These are phyloP conservation scores for Diarsia brunnea DNA, from an alignment of 2,888 invertebrate genomes.

Conservation along the genomic window DNA sequence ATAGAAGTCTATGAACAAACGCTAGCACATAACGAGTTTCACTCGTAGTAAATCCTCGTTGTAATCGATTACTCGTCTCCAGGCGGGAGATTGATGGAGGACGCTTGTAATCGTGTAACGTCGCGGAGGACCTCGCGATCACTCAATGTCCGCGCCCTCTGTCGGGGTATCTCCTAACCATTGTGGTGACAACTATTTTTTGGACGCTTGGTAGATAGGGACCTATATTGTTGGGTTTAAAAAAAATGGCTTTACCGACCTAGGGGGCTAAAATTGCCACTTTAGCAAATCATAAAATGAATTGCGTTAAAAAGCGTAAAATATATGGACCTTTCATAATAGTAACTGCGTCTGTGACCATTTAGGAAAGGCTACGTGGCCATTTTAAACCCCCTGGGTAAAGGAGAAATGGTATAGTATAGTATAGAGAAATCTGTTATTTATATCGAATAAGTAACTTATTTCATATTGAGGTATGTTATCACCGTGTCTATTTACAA, in stretches of 20 bases:
- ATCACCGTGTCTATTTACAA: not conserved
- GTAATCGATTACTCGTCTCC: constrained; percentile 69
- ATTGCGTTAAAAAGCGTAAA: no score
- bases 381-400: no score
- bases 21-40: constrained; percentile 31
- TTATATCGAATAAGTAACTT: not conserved
- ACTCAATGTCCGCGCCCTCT: constrained; percentile 63
- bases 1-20: not conserved
- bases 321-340: no score
- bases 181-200: constrained; percentile 32
- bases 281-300: no score
- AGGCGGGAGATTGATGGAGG: constrained; percentile 71
- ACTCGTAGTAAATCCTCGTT: constrained; percentile 31
- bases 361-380: no score
- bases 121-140: constrained; percentile 64
- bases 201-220: not conserved
- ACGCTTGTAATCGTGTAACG: constrained; percentile 59
- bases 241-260: not conserved
- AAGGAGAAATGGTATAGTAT: not conserved
- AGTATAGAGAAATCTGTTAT: not conserved
- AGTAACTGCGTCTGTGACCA: no score
- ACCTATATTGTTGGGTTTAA: not conserved
- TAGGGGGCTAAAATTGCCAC: no score
- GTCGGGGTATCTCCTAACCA: constrained; percentile 11
- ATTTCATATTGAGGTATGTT: not conserved